phyloP scores from a whole-genome alignment of 2,888 invertebrate species.

The Prosapia bicincta region DNA sequence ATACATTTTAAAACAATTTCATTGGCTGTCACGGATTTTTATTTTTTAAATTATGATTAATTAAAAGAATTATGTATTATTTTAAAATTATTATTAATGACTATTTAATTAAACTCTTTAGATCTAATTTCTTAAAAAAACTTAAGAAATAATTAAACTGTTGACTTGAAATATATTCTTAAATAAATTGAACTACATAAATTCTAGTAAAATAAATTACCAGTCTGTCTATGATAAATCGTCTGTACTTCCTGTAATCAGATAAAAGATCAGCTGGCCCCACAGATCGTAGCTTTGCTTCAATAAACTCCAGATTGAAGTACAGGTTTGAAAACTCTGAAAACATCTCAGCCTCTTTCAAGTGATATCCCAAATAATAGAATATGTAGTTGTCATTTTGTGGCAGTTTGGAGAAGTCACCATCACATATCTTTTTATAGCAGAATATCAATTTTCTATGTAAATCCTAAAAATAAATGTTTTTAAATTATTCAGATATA shows the following conservation, averaged over 20 bases:
- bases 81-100: too few species aligned
- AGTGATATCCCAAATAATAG: conserved; percentile 67
- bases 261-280: conserved; percentile 66
- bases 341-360: conserved; percentile 55
- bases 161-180: too few species aligned
- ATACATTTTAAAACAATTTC: too few species aligned
- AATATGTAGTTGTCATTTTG: conserved; percentile 67
- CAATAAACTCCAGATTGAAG: conserved; percentile 65
- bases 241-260: conserved; percentile 62
- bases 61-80: too few species aligned
- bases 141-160: too few species aligned
- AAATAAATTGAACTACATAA: too few species aligned
- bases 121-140: too few species aligned
- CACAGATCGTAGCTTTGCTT: conserved; percentile 63
- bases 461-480: conserved; percentile 49
- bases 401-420: conserved; percentile 56
- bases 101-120: too few species aligned
- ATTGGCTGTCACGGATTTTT: too few species aligned
- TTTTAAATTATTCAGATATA: too few species aligned
- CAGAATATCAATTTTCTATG: conserved; percentile 58
- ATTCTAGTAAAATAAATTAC: too few species aligned
- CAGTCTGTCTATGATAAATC: conserved; percentile 54
- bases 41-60: too few species aligned
- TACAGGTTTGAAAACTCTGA: conserved; percentile 56
- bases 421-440: conserved; percentile 52